Conservation (phyloP, 1,140 invertebrate genomes). For the Caenorhabditis inopinata region DNA sequence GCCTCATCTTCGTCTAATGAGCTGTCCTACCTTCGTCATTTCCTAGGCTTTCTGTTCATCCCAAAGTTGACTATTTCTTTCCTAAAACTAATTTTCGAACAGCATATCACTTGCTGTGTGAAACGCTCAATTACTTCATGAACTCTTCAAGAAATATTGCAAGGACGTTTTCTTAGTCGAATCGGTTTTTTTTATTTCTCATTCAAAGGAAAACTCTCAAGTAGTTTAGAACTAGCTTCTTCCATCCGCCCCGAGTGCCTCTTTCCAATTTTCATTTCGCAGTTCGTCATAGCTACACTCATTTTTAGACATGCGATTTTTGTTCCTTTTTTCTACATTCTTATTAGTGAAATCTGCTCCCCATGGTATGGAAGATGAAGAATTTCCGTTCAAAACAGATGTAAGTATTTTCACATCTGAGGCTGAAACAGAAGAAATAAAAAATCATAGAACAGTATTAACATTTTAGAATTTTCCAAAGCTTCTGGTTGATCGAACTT, state of each 20-base stretch:
- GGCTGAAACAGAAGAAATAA: too few species aligned
- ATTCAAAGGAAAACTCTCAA: constrained; percentile 29
- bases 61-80: background rate
- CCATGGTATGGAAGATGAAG: constrained; percentile 1
- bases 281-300: constrained; percentile 14
- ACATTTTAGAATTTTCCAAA: background rate
- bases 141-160: constrained; percentile 17
- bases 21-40: background rate
- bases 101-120: too few species aligned
- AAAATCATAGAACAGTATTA: background rate
- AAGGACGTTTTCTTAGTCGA: constrained; percentile 18
- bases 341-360: background rate
- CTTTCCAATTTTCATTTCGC: constrained; percentile 31
- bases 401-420: too few species aligned
- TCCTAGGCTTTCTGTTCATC: background rate
- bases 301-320: constrained; percentile 28
- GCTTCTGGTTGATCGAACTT: background rate
- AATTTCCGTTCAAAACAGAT: constrained; percentile 6
- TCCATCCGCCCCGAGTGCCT: constrained; percentile 8
- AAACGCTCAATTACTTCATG: background rate
- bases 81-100: too few species aligned
- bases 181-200: constrained; percentile 23
- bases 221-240: constrained; percentile 31
- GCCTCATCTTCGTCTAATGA: constrained; percentile 6
- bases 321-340: constrained; percentile 12